Conservation (phyloP, 2,797 vertebrate species). For the Pelodytes ibericus region DNA sequence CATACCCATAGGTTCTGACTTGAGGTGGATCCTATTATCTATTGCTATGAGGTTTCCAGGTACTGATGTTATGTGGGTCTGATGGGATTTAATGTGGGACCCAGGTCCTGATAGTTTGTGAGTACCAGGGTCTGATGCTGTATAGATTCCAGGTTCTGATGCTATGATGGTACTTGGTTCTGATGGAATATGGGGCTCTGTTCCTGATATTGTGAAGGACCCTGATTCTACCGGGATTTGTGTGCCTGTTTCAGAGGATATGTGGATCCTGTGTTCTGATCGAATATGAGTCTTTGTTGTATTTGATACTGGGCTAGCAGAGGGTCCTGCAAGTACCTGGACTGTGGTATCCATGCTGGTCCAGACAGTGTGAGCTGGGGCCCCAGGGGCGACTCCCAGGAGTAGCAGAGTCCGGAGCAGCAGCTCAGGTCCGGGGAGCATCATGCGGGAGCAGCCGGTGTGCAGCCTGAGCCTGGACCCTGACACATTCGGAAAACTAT, state of each 20-base stretch:
- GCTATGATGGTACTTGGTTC: background rate
- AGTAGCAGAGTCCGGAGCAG: too few relatives aligned
- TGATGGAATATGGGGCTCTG: background rate
- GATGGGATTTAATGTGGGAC: background rate
- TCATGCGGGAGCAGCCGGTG: slow-evolving; percentile 50
- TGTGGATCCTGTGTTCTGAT: background rate
- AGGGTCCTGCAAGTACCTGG: background rate
- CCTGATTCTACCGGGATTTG: background rate
- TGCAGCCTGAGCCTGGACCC: slow-evolving; percentile 25
- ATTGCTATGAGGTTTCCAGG: background rate
- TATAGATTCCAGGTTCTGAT: background rate
- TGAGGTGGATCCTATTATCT: background rate
- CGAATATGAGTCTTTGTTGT: background rate
- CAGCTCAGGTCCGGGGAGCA: slow-evolving; percentile 51
- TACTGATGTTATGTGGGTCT: background rate
- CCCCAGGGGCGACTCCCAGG: slow-evolving; percentile 57
- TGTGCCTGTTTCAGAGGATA: background rate
- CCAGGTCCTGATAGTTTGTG: too few relatives aligned
- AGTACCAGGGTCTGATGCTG: background rate
- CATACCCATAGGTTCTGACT: background rate
- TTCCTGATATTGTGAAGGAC: background rate
- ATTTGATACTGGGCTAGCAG: background rate
- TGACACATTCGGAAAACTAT: background rate
- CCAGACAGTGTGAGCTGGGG: background rate
- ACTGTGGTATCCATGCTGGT: background rate